phyloP scores from a whole-genome alignment of 2,113 vertebrate genomes.

The Oreochromis aureus region DNA sequence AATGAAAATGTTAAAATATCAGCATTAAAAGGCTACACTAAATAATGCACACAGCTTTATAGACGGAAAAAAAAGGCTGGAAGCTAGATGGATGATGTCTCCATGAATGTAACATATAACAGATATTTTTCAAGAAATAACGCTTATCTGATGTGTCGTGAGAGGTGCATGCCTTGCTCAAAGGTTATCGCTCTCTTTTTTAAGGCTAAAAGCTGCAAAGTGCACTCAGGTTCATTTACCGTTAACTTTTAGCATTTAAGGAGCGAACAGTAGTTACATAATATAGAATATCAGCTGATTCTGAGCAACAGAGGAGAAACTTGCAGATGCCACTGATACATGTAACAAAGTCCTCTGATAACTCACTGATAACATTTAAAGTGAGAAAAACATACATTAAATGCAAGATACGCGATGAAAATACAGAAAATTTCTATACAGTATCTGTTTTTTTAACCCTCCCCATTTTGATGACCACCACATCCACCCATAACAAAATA shows the following conservation, averaged over 20 bases:
- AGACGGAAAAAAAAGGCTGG: neutral
- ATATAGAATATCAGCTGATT: neutral
- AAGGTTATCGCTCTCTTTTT: neutral
- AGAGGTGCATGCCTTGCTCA: neutral
- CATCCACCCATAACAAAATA: neutral
- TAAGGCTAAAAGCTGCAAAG: neutral
- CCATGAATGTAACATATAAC: neutral
- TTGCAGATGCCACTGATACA: neutral
- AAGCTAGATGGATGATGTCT: neutral
- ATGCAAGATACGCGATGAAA: constrained; percentile 19
- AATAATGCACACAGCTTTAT: neutral
- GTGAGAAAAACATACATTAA: constrained; percentile 12
- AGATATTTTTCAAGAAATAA: neutral
- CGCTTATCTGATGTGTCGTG: neutral
- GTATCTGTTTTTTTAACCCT: neutral
- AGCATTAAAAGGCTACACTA: neutral
- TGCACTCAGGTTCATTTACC: neutral
- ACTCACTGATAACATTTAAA: neutral
- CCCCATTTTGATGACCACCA: neutral
- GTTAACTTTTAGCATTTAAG: neutral
- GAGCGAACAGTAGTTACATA: neutral
- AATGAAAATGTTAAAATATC: neutral
- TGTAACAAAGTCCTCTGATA: neutral
- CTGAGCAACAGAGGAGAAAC: neutral
- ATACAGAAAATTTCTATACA: neutral